These are phyloP conservation scores for Opisthograptis luteolata DNA, from an alignment of 2,888 invertebrate genomes.

Conservation along the genomic window DNA sequence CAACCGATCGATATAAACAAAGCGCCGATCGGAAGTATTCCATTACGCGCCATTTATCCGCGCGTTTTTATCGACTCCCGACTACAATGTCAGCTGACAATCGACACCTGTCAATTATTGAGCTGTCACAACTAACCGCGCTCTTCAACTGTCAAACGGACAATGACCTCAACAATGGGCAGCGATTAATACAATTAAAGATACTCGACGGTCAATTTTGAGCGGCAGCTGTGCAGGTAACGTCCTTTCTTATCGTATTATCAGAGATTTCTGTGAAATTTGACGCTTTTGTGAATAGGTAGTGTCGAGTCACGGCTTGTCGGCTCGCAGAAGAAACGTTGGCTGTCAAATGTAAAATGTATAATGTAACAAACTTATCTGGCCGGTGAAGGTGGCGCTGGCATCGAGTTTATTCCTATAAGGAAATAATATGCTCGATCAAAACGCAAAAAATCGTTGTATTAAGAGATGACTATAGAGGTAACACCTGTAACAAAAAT, in stretches of 20 bases:
- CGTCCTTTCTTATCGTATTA: slow-evolving; percentile 24
- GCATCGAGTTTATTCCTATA: no score
- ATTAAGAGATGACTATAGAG: no score
- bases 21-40: slow-evolving; percentile 47
- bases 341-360: slow-evolving; percentile 57
- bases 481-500: no score
- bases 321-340: slow-evolving; percentile 32
- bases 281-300: slow-evolving; percentile 34
- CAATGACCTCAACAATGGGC: slow-evolving; percentile 44
- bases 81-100: slow-evolving; percentile 22
- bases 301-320: slow-evolving; percentile 45
- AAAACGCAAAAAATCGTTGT: no score
- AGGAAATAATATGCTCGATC: no score
- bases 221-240: slow-evolving; percentile 45
- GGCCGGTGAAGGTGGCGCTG: no score
- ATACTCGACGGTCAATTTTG: slow-evolving; percentile 44
- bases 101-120: slow-evolving; percentile 63
- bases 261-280: slow-evolving; percentile 28
- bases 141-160: slow-evolving; percentile 39
- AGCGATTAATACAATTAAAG: slow-evolving; percentile 50
- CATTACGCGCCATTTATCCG: slow-evolving; percentile 34
- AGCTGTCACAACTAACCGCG: slow-evolving; percentile 51
- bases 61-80: slow-evolving; percentile 26
- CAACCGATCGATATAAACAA: slow-evolving; percentile 58
- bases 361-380: no score